Evolutionary conservation across 2,797 vertebrate species (phyloP).

Genomic region (Takifugu ocellatus): DNA sequence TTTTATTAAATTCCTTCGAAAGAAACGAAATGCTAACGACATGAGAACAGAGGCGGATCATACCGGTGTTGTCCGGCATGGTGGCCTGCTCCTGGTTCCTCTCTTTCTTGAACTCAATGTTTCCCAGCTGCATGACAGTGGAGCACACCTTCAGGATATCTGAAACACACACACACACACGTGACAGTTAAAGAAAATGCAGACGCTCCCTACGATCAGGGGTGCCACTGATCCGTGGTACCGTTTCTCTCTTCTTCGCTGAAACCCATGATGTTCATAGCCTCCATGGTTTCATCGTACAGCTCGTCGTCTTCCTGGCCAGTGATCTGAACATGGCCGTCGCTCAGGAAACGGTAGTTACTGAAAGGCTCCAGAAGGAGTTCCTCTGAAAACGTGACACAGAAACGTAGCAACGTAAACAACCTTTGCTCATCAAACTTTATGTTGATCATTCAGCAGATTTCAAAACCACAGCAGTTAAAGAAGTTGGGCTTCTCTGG

Average conservation of each 20-base stretch:
- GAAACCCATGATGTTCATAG: conserved; percentile 94
- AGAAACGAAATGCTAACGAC: background rate
- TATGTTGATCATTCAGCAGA: background rate
- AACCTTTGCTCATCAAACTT: background rate
- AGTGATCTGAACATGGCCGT: conserved; percentile 85
- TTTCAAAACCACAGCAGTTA: background rate
- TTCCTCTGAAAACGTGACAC: conserved; percentile 77
- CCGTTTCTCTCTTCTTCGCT: conserved; percentile 85
- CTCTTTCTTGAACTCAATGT: conserved; percentile 97
- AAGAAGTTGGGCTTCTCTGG: background rate
- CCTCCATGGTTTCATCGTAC: conserved; percentile 93
- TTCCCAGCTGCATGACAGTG: conserved; percentile 91
- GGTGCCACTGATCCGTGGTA: conserved; percentile 38
- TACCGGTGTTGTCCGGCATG: conserved; percentile 97
- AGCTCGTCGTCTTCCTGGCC: conserved; percentile 90
- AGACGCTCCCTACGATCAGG: background rate
- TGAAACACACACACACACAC: conserved; percentile 52
- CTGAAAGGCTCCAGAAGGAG: conserved; percentile 87
- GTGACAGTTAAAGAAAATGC: background rate
- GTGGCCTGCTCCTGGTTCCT: conserved; percentile 97
- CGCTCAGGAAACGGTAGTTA: conserved; percentile 88
- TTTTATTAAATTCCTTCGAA: background rate
- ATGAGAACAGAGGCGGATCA: conserved; percentile 21
- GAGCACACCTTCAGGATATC: conserved; percentile 92
- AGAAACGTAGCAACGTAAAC: conserved; percentile 1